Evolutionary conservation across 2,113 vertebrate genomes (phyloP).

Genomic region (Callorhinus ursinus): DNA sequence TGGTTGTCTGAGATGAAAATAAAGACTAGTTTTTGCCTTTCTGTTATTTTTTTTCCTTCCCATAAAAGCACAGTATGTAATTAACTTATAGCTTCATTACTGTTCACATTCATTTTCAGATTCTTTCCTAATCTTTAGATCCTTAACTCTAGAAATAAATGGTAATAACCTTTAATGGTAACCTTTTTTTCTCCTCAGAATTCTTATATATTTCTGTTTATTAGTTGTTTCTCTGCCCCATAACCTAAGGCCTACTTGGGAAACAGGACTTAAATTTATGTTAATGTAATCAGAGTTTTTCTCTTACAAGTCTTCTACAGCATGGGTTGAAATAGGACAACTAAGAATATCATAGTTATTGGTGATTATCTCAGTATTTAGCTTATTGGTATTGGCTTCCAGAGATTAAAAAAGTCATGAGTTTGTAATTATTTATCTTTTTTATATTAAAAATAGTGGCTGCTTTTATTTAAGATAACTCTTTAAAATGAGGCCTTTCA

Average conservation of each 20-base stretch:
- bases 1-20: neutral
- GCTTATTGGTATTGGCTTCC: neutral
- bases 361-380: constrained; percentile 26
- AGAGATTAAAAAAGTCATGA: neutral
- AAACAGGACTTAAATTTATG: neutral
- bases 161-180: neutral
- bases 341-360: constrained; percentile 17
- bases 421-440: constrained; percentile 18
- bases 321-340: neutral
- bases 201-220: neutral
- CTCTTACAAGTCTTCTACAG: neutral
- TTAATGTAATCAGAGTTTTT: neutral
- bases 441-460: constrained; percentile 14
- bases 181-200: neutral
- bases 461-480: constrained; percentile 37
- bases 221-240: neutral
- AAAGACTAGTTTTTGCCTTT: neutral
- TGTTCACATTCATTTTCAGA: neutral
- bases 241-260: constrained; percentile 12
- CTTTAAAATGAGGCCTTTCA: constrained; percentile 45
- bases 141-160: constrained; percentile 2
- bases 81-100: neutral
- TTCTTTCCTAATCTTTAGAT: neutral
- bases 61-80: neutral
- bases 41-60: neutral